A percentile compares a stretch with the other conserved stretches of the same genome.
These are phyloP conservation scores for Alligator sinensis DNA, from an alignment of 2,113 vertebrate species.

Conservation along the genomic window DNA sequence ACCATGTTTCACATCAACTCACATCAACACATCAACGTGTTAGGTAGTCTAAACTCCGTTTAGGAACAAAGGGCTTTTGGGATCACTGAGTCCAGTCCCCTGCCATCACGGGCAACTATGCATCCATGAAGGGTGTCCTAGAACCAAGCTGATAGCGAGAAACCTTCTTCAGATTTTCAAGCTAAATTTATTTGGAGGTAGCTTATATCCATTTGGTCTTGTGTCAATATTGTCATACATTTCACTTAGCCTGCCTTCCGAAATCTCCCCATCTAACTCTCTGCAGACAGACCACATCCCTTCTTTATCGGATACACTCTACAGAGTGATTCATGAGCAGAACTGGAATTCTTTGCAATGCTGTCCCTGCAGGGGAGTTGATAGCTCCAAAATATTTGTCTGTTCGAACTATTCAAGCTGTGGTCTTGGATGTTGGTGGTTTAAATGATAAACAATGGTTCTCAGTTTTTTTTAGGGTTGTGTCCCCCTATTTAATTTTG, in stretches of 20 bases:
- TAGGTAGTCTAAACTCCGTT: background rate
- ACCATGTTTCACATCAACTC: no score
- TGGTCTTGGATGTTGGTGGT: background rate
- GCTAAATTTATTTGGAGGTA: background rate
- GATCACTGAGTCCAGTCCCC: no score
- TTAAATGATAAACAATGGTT: no score
- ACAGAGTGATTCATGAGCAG: slow-evolving; percentile 47
- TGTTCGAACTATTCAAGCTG: slow-evolving; percentile 37
- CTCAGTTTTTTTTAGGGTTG: no score
- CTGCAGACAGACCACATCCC: background rate
- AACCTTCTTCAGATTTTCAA: background rate
- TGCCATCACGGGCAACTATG: no score
- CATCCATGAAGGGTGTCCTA: no score
- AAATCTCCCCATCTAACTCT: slow-evolving; percentile 33
- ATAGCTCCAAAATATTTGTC: slow-evolving; percentile 41
- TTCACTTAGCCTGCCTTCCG: background rate
- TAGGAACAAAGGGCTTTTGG: no score
- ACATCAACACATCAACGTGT: no score
- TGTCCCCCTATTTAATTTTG: no score
- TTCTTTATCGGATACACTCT: slow-evolving; percentile 22
- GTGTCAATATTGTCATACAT: slow-evolving; percentile 9
- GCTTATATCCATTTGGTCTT: slow-evolving; percentile 10
- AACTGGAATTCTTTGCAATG: slow-evolving; percentile 18
- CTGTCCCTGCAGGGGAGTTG: background rate
- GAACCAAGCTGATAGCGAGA: background rate